phyloP scores from a whole-genome alignment of 1,140 invertebrate genomes.

The Macrobrachium nipponense region DNA sequence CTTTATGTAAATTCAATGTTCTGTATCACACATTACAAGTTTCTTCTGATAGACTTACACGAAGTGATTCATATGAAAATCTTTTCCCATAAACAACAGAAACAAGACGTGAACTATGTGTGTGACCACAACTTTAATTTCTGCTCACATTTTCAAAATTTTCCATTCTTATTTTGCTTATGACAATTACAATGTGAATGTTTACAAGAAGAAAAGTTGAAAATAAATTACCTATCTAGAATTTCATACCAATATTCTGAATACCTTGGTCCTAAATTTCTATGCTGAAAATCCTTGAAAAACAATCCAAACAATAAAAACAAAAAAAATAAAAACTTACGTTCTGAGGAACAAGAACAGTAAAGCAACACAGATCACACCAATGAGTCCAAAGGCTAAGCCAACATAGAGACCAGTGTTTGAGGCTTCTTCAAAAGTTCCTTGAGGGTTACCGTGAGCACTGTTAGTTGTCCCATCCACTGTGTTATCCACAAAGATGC shows the following conservation, averaged over 20 bases:
- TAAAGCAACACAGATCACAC: slow-evolving; percentile 67
- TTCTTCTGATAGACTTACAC: too few relatives aligned
- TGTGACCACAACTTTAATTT: too few relatives aligned
- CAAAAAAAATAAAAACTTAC: slow-evolving; percentile 61
- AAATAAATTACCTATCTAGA: neutral
- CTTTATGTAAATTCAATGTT: too few relatives aligned
- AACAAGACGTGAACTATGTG: too few relatives aligned
- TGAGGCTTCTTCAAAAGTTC: slow-evolving; percentile 29
- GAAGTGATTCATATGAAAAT: too few relatives aligned
- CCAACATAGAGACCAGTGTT: slow-evolving; percentile 66
- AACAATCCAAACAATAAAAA: neutral
- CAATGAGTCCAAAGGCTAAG: slow-evolving; percentile 68
- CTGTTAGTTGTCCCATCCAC: slow-evolving; percentile 53
- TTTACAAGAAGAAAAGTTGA: neutral
- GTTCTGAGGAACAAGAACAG: slow-evolving; percentile 68
- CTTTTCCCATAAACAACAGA: too few relatives aligned
- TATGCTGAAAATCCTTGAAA: too few relatives aligned
- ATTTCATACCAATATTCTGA: neutral
- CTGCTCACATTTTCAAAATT: too few relatives aligned
- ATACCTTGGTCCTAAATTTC: too few relatives aligned
- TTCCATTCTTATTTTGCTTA: too few relatives aligned
- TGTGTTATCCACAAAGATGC: slow-evolving; percentile 65
- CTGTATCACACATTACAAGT: too few relatives aligned
- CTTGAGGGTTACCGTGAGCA: slow-evolving; percentile 36
- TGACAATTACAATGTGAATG: too few relatives aligned